Evolutionary conservation across 2,113 vertebrate genomes (phyloP).

Genomic region (Alectura lathami): DNA sequence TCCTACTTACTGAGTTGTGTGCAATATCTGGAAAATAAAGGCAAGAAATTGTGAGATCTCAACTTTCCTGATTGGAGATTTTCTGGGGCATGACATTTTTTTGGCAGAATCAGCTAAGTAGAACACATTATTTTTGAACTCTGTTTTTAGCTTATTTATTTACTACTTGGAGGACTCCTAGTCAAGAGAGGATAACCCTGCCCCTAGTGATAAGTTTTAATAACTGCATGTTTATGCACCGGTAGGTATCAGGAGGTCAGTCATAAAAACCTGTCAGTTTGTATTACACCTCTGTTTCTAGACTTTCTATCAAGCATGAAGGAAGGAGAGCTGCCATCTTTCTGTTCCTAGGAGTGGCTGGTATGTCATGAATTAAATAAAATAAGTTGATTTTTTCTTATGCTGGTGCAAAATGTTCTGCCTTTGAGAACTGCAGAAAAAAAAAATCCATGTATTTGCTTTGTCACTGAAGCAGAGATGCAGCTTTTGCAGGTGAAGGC

Average conservation of each 20-base stretch:
- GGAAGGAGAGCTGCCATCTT: constrained; percentile 14
- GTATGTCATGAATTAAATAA: background rate
- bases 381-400: background rate
- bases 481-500: background rate
- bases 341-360: background rate
- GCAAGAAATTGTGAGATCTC: background rate
- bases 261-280: constrained; percentile 66
- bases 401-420: background rate
- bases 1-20: background rate
- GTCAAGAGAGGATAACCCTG: constrained; percentile 52
- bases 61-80: background rate
- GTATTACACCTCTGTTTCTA: constrained; percentile 50
- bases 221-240: constrained; percentile 59
- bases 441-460: background rate
- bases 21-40: background rate
- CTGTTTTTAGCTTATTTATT: constrained; percentile 55
- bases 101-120: background rate
- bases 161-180: constrained; percentile 19
- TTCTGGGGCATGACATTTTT: background rate
- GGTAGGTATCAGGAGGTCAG: constrained; percentile 60
- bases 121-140: constrained; percentile 7
- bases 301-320: constrained; percentile 43
- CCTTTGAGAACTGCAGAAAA: background rate
- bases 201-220: constrained; percentile 50
- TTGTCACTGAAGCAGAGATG: background rate